Base-by-base conservation (phyloP, 2,113 vertebrate genomes). In the Pyrgilauda ruficollis region DNA sequence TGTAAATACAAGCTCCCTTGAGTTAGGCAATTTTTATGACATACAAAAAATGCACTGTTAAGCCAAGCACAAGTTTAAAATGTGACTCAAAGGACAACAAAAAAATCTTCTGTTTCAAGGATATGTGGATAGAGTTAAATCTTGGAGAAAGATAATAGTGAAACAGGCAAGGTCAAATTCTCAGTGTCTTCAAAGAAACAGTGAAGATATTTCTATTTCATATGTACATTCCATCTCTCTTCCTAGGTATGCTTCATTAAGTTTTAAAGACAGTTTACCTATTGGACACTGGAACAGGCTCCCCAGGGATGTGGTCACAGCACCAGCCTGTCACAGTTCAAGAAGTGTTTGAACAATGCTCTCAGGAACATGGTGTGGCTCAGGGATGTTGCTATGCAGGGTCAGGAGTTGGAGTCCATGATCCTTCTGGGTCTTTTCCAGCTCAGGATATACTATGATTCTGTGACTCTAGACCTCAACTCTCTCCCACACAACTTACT, bases 21-120 rank as follows among this genome's bases (percentile, higher is more conserved):
- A 90, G 63, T 83, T 69, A 49, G 22, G 33, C 41, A 82, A 93
- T 61, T 62, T 91, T 91, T 87, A 90, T 59, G 66, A 49, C 75
- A 35, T 13, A 9, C 23, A 43, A 91, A 87, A 87, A 66, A 66
- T 26, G 11, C 53, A 80, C 30, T 49, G 18, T 82, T 79, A 85
- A 87, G 41, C 33, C 46, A 85, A 84, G 3, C 4, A 5, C 2
- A 13, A 52, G 8, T 37, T 94, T 94, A 79, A 92, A 88, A 78
- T 64, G 44, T 9, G 56, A 58, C 19, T 58, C n/a, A 82, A 92
- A 92, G 43, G 27, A 44, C 61, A 66, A 87, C 11, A 93, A 61
- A 83, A 53, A 92, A 68, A 13, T 30, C 27, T 67, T 73, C 30
- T 3, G 4, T 37, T 84, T 94, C 77, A 89, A 92, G 37, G 26